Percentiles rank a stretch among this genome's conserved stretches.
phyloP scores from a whole-genome alignment of 1,140 invertebrate species.

The Aplysia californica region DNA sequence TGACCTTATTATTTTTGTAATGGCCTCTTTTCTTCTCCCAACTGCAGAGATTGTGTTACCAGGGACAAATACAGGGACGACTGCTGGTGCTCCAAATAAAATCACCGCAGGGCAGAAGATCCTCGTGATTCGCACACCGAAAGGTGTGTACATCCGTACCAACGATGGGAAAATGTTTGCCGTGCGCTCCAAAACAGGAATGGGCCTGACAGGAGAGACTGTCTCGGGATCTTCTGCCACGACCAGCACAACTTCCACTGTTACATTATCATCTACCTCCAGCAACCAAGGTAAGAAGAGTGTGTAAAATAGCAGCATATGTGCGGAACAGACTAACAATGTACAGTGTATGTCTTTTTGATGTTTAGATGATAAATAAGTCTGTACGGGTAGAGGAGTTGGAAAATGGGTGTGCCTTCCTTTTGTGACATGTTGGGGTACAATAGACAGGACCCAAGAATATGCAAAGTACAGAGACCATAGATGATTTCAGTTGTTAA shows the following conservation, averaged over 20 bases:
- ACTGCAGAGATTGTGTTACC: constrained; percentile 89
- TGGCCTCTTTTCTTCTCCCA: not conserved
- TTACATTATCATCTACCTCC: constrained; percentile 6
- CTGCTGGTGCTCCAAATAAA: constrained; percentile 74
- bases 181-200: constrained; percentile 70
- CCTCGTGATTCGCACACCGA: constrained; percentile 92
- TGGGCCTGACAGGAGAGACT: not conserved
- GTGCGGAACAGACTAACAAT: too few species aligned
- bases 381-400: too few species aligned
- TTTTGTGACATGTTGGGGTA: too few species aligned
- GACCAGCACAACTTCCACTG: constrained; percentile 41
- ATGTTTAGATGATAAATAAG: too few species aligned
- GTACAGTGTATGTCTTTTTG: too few species aligned
- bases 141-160: constrained; percentile 95
- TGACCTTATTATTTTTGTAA: too few species aligned
- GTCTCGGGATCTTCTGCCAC: constrained; percentile 20
- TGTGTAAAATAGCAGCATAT: too few species aligned
- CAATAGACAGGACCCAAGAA: too few species aligned
- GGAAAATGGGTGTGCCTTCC: too few species aligned
- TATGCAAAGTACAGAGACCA: too few species aligned
- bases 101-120: constrained; percentile 93
- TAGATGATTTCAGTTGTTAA: too few species aligned
- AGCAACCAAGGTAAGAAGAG: constrained; percentile 22
- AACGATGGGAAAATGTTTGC: constrained; percentile 97
- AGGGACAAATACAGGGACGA: constrained; percentile 75